A percentile compares a stretch with the other conserved stretches of the same genome.
Conservation (phyloP, 2,797 vertebrate genomes). For the Paratrypauchen microcephalus region DNA sequence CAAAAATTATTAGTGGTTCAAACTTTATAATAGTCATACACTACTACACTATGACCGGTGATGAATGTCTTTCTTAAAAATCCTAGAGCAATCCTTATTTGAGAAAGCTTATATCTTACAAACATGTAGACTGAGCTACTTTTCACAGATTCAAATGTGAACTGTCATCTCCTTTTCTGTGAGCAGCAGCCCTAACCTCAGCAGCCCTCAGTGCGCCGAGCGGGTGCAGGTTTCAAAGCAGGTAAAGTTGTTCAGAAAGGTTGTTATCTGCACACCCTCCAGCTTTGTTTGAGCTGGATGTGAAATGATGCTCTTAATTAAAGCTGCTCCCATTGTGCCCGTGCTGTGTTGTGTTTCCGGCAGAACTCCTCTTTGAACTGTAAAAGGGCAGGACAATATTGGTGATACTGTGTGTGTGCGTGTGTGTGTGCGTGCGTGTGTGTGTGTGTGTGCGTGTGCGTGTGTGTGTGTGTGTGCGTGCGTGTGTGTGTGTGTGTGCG, state of each 20-base stretch:
- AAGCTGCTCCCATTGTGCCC: slow-evolving; percentile 71
- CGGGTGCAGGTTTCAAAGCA: slow-evolving; percentile 58
- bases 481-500: slow-evolving; percentile 34
- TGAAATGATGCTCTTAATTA: slow-evolving; percentile 74
- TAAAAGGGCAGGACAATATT: slow-evolving; percentile 68
- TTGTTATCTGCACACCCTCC: slow-evolving; percentile 59
- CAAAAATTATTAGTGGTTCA: neutral
- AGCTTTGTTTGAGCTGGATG: slow-evolving; percentile 65
- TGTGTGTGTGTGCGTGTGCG: slow-evolving; percentile 16
- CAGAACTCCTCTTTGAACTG: slow-evolving; percentile 63
- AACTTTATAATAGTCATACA: no score
- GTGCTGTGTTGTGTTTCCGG: slow-evolving; percentile 57
- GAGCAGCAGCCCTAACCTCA: neutral
- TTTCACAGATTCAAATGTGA: neutral
- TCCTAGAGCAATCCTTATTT: neutral
- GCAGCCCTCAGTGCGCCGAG: neutral
- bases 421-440: slow-evolving; percentile 26
- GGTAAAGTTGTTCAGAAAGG: slow-evolving; percentile 59
- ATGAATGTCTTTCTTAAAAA: neutral
- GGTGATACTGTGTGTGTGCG: slow-evolving; percentile 32
- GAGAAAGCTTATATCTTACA: neutral
- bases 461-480: slow-evolving; percentile 20
- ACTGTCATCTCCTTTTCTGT: neutral
- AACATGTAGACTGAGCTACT: neutral
- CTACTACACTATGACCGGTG: neutral